Conservation (phyloP, 2,888 invertebrate genomes). For the Cataglyphis rosenhaueri region DNA sequence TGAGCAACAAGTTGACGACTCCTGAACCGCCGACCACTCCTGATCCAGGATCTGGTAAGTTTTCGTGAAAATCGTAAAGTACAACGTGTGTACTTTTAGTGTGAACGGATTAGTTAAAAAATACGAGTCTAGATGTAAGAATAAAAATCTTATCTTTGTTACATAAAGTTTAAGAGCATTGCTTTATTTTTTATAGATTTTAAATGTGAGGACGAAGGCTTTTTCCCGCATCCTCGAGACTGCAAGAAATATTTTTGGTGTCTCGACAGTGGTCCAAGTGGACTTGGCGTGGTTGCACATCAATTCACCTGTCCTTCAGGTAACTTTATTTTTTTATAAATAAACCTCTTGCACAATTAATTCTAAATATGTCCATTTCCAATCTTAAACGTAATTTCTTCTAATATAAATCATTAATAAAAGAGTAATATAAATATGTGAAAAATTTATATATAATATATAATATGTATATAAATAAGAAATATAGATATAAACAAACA, state of each 20-base stretch:
- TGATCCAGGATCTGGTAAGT: conserved; percentile 92
- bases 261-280: conserved; percentile 94
- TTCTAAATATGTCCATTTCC: neutral
- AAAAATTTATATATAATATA: neutral
- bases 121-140: neutral
- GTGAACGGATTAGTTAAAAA: neutral
- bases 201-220: conserved; percentile 97
- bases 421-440: too few species aligned
- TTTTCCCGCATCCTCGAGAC: conserved; percentile 95
- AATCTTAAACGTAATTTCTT: neutral
- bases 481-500: neutral
- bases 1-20: conserved; percentile 87
- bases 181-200: conserved; percentile 88
- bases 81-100: neutral
- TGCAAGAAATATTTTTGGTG: conserved; percentile 99
- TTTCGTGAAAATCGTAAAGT: neutral
- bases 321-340: conserved; percentile 79
- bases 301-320: conserved; percentile 97
- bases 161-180: neutral
- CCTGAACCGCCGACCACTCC: conserved; percentile 96
- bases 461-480: neutral
- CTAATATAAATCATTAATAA: too few species aligned
- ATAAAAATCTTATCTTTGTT: neutral
- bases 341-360: neutral
- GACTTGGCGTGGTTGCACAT: conserved; percentile 95